phyloP scores from a whole-genome alignment of 2,113 vertebrate genomes.

The Etheostoma cragini region DNA sequence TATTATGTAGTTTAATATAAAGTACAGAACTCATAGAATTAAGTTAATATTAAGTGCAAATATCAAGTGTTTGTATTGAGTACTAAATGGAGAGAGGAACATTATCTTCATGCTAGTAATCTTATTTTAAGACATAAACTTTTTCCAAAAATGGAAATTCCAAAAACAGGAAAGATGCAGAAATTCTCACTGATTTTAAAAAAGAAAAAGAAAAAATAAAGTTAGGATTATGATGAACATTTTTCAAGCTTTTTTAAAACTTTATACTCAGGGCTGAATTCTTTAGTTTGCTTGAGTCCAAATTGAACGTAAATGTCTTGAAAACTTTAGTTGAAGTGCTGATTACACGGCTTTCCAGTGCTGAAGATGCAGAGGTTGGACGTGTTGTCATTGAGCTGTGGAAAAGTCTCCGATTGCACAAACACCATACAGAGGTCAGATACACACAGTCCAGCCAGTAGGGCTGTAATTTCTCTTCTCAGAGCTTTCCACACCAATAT shows the following conservation, averaged over 20 bases:
- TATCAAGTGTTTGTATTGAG: too few species aligned
- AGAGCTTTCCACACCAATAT: conserved; percentile 51
- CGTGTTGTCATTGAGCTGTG: conserved; percentile 26
- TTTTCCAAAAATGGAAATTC: not conserved
- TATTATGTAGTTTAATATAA: not conserved
- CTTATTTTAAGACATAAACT: not conserved
- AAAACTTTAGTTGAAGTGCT: conserved; percentile 13
- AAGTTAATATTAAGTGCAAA: not conserved
- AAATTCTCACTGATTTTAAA: not conserved
- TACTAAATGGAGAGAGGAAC: not conserved
- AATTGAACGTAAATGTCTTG: conserved; percentile 4
- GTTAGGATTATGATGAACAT: not conserved
- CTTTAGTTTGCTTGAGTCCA: not conserved
- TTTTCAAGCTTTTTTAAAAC: not conserved
- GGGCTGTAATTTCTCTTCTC: conserved; percentile 61
- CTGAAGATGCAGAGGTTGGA: conserved; percentile 41
- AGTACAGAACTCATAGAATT: not conserved
- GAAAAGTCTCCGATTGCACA: conserved; percentile 33
- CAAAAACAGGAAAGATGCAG: not conserved
- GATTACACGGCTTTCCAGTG: conserved; percentile 5
- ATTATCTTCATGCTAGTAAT: not conserved
- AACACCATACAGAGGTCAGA: conserved; percentile 33
- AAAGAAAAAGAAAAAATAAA: too few species aligned
- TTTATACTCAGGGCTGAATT: not conserved
- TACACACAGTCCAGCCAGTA: conserved; percentile 45